Base-by-base conservation (phyloP, 2,888 invertebrate species). In the Trypoxylon attenuatum region DNA sequence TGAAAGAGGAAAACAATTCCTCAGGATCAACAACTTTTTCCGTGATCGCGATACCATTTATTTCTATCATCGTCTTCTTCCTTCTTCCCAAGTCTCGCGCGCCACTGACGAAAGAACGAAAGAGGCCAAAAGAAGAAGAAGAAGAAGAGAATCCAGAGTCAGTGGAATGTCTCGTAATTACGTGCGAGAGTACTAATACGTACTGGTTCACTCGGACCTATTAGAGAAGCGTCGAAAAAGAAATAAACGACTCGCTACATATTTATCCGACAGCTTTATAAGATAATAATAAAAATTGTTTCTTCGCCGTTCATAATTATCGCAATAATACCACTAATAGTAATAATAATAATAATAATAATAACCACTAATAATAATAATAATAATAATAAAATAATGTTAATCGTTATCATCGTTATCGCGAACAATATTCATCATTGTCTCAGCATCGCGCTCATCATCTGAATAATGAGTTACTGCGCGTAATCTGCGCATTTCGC, bases 281-380 rank as follows among this genome's bases (percentile, higher is more conserved):
- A 71, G 59, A 57, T 55, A 63, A 60, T n/a, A n/a, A n/a, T 66
- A 60, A 69, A 72, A 69, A 72, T 62, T 72, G 56, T 56, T 62
- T 58, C 55, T 57, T 42, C 51, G 51, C 58, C 22, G 38, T 69
- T 61, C 49, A 52, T 65, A 61, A 58, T 67, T 59, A 21, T 29
- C 51, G 21, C 42, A 45, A 43, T n/a, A 19, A 23, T 51, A 38
- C 25, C 27, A 42, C 33, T 16, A 49, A 18, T 13, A 38, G 38
- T 41, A 19, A 47, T 47, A 27, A 33, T 33, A 33, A 33, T 33
- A 45, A 39, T 42, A 55, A 8, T 49, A 38, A 18, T 46, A n/a
- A n/a, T n/a, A n/a, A n/a, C n/a, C n/a, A n/a, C n/a, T n/a, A n/a
- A n/a, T n/a, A n/a, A n/a, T n/a, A 55, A 21, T 50, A 49, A 19